A percentile compares a stretch with the other conserved stretches of the same genome.
Conservation (phyloP, 2,888 invertebrate genomes). For the Malachius bipustulatus region DNA sequence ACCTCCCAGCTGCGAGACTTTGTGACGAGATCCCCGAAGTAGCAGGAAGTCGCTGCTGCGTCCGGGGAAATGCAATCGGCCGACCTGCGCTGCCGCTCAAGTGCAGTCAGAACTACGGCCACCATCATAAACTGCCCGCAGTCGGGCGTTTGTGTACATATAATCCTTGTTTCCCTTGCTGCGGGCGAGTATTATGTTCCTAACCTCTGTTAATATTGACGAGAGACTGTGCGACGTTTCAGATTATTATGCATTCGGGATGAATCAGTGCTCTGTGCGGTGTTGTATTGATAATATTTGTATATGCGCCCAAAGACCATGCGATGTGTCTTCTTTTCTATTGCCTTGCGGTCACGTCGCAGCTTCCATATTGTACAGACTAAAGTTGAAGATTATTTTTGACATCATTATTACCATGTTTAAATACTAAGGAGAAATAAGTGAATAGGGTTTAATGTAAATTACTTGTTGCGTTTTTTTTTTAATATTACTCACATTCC, state of each 20-base stretch:
- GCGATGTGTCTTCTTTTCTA: slow-evolving; percentile 31
- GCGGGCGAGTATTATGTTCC: slow-evolving; percentile 35
- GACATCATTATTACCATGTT: slow-evolving; percentile 37
- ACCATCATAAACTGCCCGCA: background rate
- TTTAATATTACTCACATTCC: slow-evolving; percentile 22
- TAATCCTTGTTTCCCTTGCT: too few species aligned
- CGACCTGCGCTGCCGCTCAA: too few species aligned
- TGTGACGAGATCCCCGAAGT: slow-evolving; percentile 36
- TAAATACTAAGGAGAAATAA: slow-evolving; percentile 36
- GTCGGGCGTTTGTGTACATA: slow-evolving; percentile 18
- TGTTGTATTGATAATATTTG: too few species aligned
- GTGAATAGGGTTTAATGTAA: slow-evolving; percentile 36
- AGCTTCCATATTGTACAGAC: slow-evolving; percentile 35
- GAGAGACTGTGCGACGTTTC: too few species aligned
- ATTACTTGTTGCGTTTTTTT: slow-evolving; percentile 35
- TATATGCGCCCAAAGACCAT: too few species aligned
- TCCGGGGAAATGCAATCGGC: too few species aligned
- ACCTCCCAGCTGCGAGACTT: slow-evolving; percentile 35
- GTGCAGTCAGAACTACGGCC: too few species aligned
- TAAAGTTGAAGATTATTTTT: slow-evolving; percentile 37
- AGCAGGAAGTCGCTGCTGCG: slow-evolving; percentile 22
- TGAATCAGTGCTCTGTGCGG: too few species aligned
- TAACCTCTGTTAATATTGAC: slow-evolving; percentile 26
- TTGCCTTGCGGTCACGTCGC: slow-evolving; percentile 16
- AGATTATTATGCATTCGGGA: too few species aligned